These are phyloP conservation scores for Avahi laniger DNA, from an alignment of 2,797 vertebrate genomes.

Conservation along the genomic window DNA sequence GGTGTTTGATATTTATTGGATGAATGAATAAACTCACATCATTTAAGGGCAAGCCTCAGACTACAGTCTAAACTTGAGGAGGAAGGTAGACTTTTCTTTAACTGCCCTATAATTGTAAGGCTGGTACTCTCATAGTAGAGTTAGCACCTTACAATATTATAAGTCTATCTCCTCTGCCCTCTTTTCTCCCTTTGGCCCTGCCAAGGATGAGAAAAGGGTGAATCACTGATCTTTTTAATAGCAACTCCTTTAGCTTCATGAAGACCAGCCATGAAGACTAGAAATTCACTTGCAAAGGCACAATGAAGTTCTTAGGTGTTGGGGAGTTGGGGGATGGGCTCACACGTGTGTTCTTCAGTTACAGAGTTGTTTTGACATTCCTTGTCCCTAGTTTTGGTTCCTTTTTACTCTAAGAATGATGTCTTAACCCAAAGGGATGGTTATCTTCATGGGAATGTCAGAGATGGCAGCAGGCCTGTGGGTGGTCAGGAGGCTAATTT, in stretches of 20 bases:
- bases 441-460: neutral
- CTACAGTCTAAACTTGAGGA: neutral
- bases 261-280: neutral
- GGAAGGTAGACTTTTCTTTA: neutral
- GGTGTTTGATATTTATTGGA: neutral
- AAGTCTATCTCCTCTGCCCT: neutral
- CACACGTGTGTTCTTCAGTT: neutral
- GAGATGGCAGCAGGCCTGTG: neutral
- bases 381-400: neutral
- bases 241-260: neutral
- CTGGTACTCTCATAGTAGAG: neutral
- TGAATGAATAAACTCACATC: neutral
- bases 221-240: neutral
- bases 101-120: neutral
- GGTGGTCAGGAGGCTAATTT: neutral
- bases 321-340: neutral
- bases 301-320: neutral
- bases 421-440: neutral
- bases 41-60: constrained; percentile 9
- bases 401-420: constrained; percentile 3
- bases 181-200: neutral
- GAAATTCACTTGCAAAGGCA: neutral
- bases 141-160: neutral
- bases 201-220: neutral
- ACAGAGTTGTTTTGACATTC: neutral